Evolutionary conservation across 2,888 invertebrate genomes (phyloP).

Genomic region (Fragum fragum): DNA sequence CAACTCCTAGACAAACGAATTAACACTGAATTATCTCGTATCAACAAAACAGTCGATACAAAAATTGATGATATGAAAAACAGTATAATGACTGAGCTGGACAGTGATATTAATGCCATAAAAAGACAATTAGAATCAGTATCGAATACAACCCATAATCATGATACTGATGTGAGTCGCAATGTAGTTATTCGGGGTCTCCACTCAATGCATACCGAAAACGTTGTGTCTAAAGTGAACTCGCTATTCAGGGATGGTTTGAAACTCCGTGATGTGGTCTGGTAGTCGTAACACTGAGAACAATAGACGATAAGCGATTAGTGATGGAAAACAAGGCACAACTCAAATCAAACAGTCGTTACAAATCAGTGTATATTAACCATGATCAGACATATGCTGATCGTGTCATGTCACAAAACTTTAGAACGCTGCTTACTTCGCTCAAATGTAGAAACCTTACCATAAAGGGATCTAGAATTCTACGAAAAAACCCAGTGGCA

Average conservation of each 20-base stretch:
- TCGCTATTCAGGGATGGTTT: slow-evolving; percentile 21
- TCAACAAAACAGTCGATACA: slow-evolving; percentile 1
- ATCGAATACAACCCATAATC: background rate
- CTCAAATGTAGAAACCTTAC: slow-evolving; percentile 12
- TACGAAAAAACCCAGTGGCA: background rate
- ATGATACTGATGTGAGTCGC: background rate
- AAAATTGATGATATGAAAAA: slow-evolving; percentile 6
- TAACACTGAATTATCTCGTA: background rate
- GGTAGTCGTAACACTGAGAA: slow-evolving; percentile 16
- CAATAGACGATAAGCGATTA: slow-evolving; percentile 29
- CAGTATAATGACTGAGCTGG: background rate
- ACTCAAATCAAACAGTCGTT: background rate
- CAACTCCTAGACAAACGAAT: slow-evolving; percentile 32
- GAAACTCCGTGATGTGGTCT: slow-evolving; percentile 19
- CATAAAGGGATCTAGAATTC: slow-evolving; percentile 13
- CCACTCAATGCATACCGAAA: slow-evolving; percentile 11
- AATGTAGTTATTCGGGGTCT: slow-evolving; percentile 25
- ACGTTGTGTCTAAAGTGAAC: slow-evolving; percentile 18
- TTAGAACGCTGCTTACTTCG: slow-evolving; percentile 7
- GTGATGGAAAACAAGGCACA: slow-evolving; percentile 26
- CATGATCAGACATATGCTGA: slow-evolving; percentile 30
- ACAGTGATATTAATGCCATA: background rate
- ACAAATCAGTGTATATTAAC: slow-evolving; percentile 14
- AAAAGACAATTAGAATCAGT: background rate
- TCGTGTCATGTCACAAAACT: slow-evolving; percentile 29